A percentile compares a stretch with the other conserved stretches of the same genome.
Evolutionary conservation across 53 echinoderm and acorn worm genomes (phyloP).

Genomic region (Zoroaster sp.): DNA sequence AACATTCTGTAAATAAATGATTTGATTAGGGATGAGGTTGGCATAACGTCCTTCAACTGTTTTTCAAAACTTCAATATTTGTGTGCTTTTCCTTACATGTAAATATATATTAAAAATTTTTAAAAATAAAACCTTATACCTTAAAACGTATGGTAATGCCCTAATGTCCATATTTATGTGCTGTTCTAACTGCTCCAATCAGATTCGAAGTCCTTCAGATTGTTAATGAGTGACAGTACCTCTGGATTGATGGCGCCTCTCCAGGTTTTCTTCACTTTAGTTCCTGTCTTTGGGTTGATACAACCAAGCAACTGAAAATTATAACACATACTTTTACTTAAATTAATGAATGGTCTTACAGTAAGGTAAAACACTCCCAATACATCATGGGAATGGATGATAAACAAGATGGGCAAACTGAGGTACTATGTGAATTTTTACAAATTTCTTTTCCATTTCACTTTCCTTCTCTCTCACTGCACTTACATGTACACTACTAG

Average conservation of each 20-base stretch:
- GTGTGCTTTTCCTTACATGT: too few species aligned
- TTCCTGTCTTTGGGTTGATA: conserved; percentile 24
- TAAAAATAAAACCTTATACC: neutral
- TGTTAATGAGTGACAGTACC: conserved; percentile 28
- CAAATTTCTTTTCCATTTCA: neutral
- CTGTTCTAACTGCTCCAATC: conserved; percentile 1
- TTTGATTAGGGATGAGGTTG: too few species aligned
- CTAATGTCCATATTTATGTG: neutral
- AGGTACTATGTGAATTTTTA: neutral
- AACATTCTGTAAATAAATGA: too few species aligned
- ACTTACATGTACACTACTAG: too few species aligned
- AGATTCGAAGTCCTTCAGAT: conserved; percentile 32
- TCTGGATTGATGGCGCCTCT: conserved; percentile 34
- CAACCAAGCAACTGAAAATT: conserved; percentile 44
- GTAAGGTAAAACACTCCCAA: neutral
- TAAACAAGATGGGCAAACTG: neutral
- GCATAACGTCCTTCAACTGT: too few species aligned
- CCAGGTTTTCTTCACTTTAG: conserved; percentile 11
- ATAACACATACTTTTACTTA: neutral
- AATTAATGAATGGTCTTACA: neutral
- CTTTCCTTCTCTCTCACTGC: neutral
- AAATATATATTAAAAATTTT: too few species aligned
- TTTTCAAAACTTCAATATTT: too few species aligned
- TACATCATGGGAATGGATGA: neutral
- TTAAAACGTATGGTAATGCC: neutral